Conservation (phyloP, 2,113 vertebrate genomes). For the Camelus bactrianus region DNA sequence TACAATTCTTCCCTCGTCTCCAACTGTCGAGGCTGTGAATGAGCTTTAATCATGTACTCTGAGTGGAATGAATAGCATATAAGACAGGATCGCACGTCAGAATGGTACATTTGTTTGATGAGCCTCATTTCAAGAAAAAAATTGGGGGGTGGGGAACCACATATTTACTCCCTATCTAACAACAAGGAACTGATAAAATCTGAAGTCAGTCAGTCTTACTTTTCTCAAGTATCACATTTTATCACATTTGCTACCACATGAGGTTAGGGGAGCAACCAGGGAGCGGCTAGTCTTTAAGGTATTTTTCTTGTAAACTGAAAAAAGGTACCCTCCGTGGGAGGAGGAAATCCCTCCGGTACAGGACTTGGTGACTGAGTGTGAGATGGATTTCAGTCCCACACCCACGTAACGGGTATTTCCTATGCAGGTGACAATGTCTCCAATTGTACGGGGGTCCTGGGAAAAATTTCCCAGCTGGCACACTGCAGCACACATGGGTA, state of each 20-base stretch:
- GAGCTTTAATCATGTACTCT: background rate
- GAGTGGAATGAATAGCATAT: background rate
- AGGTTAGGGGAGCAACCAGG: background rate
- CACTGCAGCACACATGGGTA: background rate
- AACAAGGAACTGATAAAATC: slow-evolving; percentile 26
- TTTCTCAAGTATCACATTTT: background rate
- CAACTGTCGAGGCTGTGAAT: background rate
- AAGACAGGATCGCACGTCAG: background rate
- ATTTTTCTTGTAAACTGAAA: slow-evolving; percentile 1
- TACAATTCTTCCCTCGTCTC: background rate
- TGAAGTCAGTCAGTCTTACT: background rate
- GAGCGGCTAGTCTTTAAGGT: background rate
- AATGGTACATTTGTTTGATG: background rate
- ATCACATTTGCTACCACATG: background rate
- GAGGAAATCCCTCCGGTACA: background rate
- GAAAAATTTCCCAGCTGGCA: background rate
- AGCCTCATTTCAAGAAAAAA: slow-evolving; percentile 19
- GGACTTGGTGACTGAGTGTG: background rate
- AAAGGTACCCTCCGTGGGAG: background rate
- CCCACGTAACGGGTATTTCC: too few relatives aligned
- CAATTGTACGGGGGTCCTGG: background rate
- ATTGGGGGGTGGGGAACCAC: background rate
- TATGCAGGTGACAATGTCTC: background rate
- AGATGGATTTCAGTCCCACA: background rate
- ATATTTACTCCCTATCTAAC: background rate